Conservation (phyloP, 2,888 invertebrate species). For the Heterodera filipjevi region DNA sequence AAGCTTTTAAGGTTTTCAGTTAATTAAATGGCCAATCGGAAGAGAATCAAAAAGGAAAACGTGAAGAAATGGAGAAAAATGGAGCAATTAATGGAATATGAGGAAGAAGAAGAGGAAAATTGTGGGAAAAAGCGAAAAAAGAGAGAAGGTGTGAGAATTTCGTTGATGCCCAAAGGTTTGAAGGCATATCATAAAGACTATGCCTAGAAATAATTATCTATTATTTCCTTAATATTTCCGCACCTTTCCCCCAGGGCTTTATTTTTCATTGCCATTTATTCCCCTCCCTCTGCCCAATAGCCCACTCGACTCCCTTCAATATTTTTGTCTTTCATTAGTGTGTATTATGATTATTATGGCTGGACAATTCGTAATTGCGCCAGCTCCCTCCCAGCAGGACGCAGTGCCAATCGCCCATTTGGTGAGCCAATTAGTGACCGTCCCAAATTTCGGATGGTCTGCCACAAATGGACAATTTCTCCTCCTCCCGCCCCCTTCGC, state of each 20-base stretch:
- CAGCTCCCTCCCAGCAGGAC: neutral
- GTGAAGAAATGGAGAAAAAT: no score
- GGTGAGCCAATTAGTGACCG: conserved; percentile 5
- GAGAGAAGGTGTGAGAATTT: no score
- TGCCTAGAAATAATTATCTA: neutral
- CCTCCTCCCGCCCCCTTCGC: neutral
- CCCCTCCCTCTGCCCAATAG: neutral
- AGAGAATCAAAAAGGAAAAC: no score
- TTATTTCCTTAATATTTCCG: no score
- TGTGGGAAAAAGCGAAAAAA: no score
- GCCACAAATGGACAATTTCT: neutral
- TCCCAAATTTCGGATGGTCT: neutral
- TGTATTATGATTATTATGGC: neutral
- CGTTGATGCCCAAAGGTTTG: no score
- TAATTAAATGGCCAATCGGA: no score
- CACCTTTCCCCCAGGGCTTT: no score
- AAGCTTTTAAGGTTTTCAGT: no score
- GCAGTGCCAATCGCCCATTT: neutral
- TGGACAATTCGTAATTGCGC: neutral
- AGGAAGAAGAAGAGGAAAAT: no score
- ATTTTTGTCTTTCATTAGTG: neutral
- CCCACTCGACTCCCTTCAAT: neutral
- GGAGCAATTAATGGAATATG: no score
- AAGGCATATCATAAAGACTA: no score
- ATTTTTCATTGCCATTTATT: neutral